These are phyloP conservation scores for Bubo bubo DNA, from an alignment of 2,113 vertebrate species.

Conservation along the genomic window DNA sequence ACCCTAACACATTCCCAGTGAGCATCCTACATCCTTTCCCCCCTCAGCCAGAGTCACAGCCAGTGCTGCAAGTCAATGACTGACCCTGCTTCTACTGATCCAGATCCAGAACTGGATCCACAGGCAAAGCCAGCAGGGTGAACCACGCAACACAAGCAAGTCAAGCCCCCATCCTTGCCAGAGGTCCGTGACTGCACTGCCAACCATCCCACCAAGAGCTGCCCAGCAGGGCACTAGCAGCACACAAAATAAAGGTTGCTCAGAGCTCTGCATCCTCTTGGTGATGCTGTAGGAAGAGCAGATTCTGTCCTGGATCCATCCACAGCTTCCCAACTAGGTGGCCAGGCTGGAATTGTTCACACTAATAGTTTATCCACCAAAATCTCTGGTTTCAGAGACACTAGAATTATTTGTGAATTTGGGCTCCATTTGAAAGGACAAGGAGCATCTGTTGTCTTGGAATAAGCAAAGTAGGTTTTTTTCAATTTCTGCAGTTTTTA, in stretches of 20 bases:
- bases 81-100: not conserved
- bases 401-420: not conserved
- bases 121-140: not conserved
- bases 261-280: not conserved
- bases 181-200: accelerated
- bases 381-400: not conserved
- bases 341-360: not conserved
- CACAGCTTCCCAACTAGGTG: not conserved
- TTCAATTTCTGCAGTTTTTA: not conserved
- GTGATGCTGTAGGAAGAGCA: not conserved
- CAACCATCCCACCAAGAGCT: accelerated
- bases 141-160: not conserved
- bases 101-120: not conserved
- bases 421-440: not conserved
- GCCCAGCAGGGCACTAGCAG: accelerated
- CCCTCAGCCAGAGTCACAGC: not conserved
- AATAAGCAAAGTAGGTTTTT: not conserved
- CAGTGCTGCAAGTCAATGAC: not conserved
- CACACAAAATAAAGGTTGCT: not conserved
- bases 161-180: accelerated
- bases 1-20: not conserved
- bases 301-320: accelerated
- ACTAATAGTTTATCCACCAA: not conserved
- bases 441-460: not conserved
- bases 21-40: accelerated